A percentile compares a stretch with the other conserved stretches of the same genome.
Conservation (phyloP, 2,888 invertebrate species). For the Steinernema carpocapsae region DNA sequence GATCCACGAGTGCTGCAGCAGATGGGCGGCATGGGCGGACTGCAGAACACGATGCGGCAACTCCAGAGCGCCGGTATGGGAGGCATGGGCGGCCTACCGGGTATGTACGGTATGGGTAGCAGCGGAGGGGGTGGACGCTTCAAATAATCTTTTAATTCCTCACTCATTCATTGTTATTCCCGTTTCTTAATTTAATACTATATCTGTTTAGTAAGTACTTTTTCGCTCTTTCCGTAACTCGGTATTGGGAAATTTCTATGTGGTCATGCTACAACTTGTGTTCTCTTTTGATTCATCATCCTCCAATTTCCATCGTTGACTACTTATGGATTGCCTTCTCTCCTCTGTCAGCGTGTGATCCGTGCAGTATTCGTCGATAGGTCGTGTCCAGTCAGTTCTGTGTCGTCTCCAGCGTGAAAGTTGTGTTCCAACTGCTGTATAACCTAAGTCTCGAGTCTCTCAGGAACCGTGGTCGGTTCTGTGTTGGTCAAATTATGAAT, state of each 20-base stretch:
- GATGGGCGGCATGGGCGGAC: slow-evolving; percentile 80
- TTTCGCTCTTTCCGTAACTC: not conserved
- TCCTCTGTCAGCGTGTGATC: no score
- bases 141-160: slow-evolving; percentile 24
- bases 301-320: no score
- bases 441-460: no score
- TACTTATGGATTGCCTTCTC: not conserved
- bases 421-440: no score
- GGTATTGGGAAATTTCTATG: not conserved
- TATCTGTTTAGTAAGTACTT: not conserved
- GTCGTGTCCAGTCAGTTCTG: no score
- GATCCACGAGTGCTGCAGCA: slow-evolving; percentile 83
- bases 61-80: slow-evolving; percentile 74
- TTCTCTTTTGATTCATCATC: not conserved
- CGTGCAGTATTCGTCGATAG: no score
- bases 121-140: not conserved
- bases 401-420: no score
- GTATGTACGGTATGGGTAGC: slow-evolving; percentile 6
- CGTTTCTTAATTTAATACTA: no score
- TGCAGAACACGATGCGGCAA: slow-evolving; percentile 90
- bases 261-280: not conserved
- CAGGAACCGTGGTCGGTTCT: no score
- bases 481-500: no score
- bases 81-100: slow-evolving; percentile 13
- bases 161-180: no score